These are phyloP conservation scores for Chaetodon auriga DNA, from an alignment of 2,113 vertebrate genomes.

Conservation along the genomic window DNA sequence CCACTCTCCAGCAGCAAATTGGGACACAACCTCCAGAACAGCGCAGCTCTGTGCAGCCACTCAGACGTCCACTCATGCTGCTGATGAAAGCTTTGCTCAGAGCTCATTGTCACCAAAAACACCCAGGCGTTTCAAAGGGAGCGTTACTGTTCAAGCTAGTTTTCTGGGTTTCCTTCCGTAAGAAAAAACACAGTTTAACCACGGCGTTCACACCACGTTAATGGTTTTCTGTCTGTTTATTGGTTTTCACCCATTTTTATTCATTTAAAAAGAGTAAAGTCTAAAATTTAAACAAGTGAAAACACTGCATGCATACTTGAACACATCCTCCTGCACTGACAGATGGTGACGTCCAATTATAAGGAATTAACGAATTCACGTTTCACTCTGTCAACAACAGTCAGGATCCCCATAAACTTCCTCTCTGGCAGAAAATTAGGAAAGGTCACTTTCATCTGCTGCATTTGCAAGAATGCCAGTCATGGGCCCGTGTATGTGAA, in stretches of 20 bases:
- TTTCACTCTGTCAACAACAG: background rate
- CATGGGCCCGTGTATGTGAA: background rate
- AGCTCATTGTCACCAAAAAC: background rate
- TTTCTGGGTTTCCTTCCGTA: background rate
- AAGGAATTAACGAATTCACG: background rate
- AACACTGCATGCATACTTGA: background rate
- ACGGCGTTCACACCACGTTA: too few relatives aligned
- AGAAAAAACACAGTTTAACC: background rate
- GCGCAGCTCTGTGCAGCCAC: constrained; percentile 6
- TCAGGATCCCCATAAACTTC: background rate
- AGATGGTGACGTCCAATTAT: background rate
- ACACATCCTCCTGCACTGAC: background rate
- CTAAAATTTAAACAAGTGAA: too few relatives aligned
- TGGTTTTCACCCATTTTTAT: too few relatives aligned
- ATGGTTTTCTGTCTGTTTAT: too few relatives aligned
- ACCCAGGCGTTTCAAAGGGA: background rate
- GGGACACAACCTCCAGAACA: constrained; percentile 26
- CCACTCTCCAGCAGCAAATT: constrained; percentile 8
- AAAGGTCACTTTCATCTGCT: background rate
- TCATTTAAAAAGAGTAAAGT: too few relatives aligned
- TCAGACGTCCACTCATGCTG: constrained; percentile 15
- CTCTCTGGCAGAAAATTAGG: background rate
- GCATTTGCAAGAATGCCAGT: background rate
- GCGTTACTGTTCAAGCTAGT: background rate
- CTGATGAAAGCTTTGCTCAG: constrained; percentile 13